A percentile compares a stretch with the other conserved stretches of the same genome.
These are phyloP conservation scores for Palythoa grandis DNA, from an alignment of 92 coral and sea anemone genomes.

Conservation along the genomic window DNA sequence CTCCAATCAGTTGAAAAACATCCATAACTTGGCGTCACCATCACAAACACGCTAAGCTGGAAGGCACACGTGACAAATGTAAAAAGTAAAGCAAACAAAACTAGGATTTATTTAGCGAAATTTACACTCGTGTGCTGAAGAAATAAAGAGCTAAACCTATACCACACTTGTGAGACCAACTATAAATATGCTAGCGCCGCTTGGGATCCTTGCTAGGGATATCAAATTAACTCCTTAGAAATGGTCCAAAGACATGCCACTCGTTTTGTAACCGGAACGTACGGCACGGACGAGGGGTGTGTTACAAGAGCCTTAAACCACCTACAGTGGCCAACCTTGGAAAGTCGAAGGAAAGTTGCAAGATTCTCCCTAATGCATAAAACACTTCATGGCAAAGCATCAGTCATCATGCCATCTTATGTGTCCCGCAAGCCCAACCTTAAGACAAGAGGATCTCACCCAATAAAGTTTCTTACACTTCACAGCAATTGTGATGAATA, in stretches of 20 bases:
- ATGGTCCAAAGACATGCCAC: conserved; percentile 1
- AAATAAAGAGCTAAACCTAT: background rate
- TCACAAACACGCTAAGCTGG: background rate
- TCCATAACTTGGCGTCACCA: background rate
- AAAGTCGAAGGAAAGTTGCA: background rate
- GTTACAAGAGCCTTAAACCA: background rate
- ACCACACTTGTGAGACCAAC: background rate
- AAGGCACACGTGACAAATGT: background rate
- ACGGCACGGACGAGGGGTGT: background rate
- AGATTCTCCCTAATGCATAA: background rate
- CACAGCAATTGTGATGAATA: no score
- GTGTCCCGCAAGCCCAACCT: background rate
- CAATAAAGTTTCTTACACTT: no score
- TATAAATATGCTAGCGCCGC: background rate
- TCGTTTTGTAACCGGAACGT: background rate
- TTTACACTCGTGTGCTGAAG: background rate
- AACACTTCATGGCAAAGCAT: no score
- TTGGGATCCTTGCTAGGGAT: background rate
- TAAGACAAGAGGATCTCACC: background rate
- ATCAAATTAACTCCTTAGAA: background rate
- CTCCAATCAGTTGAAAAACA: no score
- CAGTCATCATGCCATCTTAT: background rate
- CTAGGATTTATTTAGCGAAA: background rate
- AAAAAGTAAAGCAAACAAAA: background rate
- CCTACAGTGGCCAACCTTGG: background rate